Percentiles rank a stretch among this genome's conserved stretches.
Evolutionary conservation across 2,888 invertebrate genomes (phyloP).

Genomic region (Caenorhabditis angaria): DNA sequence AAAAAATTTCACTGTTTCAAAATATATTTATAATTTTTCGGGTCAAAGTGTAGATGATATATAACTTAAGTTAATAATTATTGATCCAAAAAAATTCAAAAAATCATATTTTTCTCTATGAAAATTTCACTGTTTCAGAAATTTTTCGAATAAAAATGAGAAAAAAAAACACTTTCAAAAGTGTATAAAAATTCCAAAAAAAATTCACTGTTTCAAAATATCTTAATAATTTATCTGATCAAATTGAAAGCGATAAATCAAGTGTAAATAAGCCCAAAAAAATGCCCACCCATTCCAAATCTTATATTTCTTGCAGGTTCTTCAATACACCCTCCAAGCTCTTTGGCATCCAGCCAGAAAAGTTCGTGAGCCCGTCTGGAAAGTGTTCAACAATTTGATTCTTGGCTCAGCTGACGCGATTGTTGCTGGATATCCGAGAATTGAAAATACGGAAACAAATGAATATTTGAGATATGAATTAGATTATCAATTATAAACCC

Average conservation of each 20-base stretch:
- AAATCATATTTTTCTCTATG: no score
- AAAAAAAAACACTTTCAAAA: no score
- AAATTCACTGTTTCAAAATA: conserved; percentile 1
- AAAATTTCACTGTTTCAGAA: neutral
- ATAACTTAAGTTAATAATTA: no score
- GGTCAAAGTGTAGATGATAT: no score
- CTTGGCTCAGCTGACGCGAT: conserved; percentile 96
- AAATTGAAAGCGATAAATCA: no score
- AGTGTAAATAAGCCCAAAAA: no score
- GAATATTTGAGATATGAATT: conserved; percentile 90
- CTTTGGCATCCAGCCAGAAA: conserved; percentile 98
- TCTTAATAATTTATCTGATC: neutral
- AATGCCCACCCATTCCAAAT: no score
- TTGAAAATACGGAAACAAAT: conserved; percentile 93
- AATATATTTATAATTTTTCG: no score
- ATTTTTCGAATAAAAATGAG: neutral
- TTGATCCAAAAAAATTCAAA: no score
- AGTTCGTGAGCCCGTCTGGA: conserved; percentile 99
- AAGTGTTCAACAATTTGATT: conserved; percentile 93
- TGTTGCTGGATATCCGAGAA: conserved; percentile 95
- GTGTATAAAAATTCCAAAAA: neutral
- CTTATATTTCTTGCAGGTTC: conserved; percentile 25
- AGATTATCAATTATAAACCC: conserved; percentile 83
- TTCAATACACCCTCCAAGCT: conserved; percentile 93
- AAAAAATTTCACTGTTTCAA: no score